A percentile compares a stretch with the other conserved stretches of the same genome.
phyloP scores from a whole-genome alignment of 2,113 vertebrate species.

The Rhinoptilus africanus region DNA sequence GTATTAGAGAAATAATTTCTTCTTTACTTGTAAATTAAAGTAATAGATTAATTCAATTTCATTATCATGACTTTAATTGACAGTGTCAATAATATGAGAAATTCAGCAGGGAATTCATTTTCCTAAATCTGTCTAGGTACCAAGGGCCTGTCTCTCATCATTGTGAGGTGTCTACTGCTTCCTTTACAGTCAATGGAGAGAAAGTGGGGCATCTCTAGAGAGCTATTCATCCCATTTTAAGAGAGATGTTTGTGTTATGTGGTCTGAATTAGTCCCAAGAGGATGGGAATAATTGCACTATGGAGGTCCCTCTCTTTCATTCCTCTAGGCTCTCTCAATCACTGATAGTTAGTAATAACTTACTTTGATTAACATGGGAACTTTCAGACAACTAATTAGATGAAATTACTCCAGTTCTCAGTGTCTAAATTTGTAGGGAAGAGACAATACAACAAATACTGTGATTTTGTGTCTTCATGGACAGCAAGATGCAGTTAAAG shows the following conservation, averaged over 20 bases:
- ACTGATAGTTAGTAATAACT: slow-evolving; percentile 7
- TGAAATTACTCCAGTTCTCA: not conserved
- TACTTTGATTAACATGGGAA: slow-evolving; percentile 39
- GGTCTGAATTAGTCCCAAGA: slow-evolving; percentile 8
- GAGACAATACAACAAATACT: not conserved
- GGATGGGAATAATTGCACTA: not conserved
- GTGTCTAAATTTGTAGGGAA: not conserved
- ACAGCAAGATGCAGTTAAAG: not conserved
- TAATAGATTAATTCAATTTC: not conserved
- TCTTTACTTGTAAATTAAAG: not conserved
- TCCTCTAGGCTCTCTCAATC: slow-evolving; percentile 24
- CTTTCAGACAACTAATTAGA: slow-evolving; percentile 14
- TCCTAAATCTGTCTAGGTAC: not conserved
- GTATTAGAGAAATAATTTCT: not conserved
- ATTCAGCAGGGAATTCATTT: not conserved
- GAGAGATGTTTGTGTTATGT: not conserved
- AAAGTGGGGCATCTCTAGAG: not conserved
- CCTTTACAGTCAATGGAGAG: not conserved
- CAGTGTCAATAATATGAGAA: not conserved
- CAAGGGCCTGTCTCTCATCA: not conserved
- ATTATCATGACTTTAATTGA: not conserved
- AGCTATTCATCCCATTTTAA: slow-evolving; percentile 3
- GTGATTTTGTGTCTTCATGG: not conserved
- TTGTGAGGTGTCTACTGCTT: not conserved
- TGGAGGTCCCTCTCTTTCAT: not conserved